phyloP scores from a whole-genome alignment of 2,797 vertebrate genomes.

The Bradypodion ventrale region DNA sequence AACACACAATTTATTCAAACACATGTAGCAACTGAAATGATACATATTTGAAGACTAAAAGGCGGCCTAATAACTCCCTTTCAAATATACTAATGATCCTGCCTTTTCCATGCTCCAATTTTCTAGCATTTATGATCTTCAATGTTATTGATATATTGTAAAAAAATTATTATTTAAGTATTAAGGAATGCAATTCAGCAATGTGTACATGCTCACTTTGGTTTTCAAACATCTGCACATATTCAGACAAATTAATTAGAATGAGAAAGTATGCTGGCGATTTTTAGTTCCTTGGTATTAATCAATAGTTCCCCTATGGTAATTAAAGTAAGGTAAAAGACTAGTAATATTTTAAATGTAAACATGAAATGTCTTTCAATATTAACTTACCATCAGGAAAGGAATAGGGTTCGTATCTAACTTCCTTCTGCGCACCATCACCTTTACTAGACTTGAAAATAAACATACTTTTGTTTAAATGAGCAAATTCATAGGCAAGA shows the following conservation, averaged over 20 bases:
- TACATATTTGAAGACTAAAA: background rate
- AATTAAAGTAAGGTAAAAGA: background rate
- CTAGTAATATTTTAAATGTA: slow-evolving; percentile 5
- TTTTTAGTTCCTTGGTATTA: background rate
- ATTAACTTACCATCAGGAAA: slow-evolving; percentile 88
- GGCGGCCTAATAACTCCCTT: background rate
- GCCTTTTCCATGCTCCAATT: background rate
- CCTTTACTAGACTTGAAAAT: slow-evolving; percentile 74
- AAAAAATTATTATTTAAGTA: background rate
- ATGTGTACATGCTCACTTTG: background rate
- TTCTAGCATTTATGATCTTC: background rate
- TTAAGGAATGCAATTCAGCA: background rate
- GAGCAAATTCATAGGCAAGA: background rate
- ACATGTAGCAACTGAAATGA: background rate
- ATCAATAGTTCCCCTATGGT: background rate
- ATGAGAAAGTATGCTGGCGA: background rate
- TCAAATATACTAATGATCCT: background rate
- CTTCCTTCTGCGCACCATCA: slow-evolving; percentile 81
- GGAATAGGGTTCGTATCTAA: slow-evolving; percentile 90
- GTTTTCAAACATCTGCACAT: background rate
- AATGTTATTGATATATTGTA: background rate
- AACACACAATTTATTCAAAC: background rate
- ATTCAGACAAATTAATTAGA: background rate
- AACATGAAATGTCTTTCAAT: background rate
- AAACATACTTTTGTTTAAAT: slow-evolving; percentile 40